phyloP scores from a whole-genome alignment of 2,113 vertebrate species.

The Grammomys surdaster region DNA sequence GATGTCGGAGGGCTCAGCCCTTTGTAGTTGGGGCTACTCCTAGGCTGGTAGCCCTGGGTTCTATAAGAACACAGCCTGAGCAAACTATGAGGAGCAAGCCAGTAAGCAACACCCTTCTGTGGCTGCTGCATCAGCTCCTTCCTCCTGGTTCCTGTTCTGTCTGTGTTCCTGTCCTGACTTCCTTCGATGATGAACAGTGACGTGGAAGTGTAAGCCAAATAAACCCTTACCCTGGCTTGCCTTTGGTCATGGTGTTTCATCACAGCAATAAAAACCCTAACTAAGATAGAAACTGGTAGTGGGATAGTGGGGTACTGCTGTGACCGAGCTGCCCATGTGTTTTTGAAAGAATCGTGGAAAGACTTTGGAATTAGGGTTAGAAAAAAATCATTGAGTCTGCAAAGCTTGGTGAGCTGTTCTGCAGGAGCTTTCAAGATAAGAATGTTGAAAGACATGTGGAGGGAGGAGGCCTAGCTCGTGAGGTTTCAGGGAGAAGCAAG shows the following conservation, averaged over 20 bases:
- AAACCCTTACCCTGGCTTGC: neutral
- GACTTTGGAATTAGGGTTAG: neutral
- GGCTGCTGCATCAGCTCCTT: neutral
- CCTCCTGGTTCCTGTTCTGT: neutral
- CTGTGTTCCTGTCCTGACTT: neutral
- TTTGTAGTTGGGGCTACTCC: neutral
- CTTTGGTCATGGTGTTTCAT: neutral
- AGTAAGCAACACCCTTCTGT: neutral
- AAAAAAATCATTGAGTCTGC: neutral
- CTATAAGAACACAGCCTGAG: neutral
- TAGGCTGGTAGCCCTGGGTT: no score
- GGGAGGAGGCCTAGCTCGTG: neutral
- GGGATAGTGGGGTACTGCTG: neutral
- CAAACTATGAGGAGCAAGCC: neutral
- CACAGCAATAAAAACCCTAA: neutral
- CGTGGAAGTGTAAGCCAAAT: no score
- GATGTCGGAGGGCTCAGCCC: neutral
- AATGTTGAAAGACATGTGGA: neutral
- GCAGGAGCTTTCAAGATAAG: neutral
- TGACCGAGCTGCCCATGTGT: neutral
- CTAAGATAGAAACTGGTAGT: neutral
- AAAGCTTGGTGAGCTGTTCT: neutral
- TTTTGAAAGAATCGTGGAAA: neutral
- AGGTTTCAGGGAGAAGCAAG: neutral
- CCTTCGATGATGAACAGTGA: neutral